A percentile compares a stretch with the other conserved stretches of the same genome.
Evolutionary conservation across 2,113 vertebrate genomes (phyloP).

Genomic region (Xiphophorus maculatus): DNA sequence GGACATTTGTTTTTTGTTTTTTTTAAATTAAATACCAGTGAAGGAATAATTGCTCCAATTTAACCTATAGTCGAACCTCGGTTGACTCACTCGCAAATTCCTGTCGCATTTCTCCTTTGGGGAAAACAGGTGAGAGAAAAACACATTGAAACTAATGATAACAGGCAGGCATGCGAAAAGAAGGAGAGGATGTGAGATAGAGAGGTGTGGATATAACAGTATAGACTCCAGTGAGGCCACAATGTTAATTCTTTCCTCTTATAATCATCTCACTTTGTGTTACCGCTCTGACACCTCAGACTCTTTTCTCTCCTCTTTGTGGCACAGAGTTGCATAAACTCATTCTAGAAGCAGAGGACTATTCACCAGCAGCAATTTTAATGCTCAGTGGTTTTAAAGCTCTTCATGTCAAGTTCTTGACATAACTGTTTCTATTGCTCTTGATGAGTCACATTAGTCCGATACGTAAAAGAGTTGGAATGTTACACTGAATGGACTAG

Average conservation of each 20-base stretch:
- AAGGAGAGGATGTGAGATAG: constrained; percentile 13
- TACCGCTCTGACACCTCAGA: constrained; percentile 24
- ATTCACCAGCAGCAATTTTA: constrained; percentile 26
- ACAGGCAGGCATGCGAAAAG: constrained; percentile 20
- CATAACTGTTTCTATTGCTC: constrained; percentile 29
- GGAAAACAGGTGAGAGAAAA: constrained; percentile 14
- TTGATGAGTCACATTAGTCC: constrained; percentile 4
- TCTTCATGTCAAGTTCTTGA: constrained; percentile 22
- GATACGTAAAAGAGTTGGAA: constrained; percentile 15
- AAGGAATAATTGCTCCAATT: background rate
- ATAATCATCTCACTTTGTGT: constrained; percentile 40
- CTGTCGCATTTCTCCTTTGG: background rate
- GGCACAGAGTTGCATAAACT: background rate
- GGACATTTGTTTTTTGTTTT: background rate
- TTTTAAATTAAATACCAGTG: background rate
- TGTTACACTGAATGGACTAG: constrained; percentile 46
- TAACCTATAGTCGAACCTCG: background rate
- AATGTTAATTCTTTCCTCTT: constrained; percentile 22
- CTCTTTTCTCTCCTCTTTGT: background rate
- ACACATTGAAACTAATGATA: constrained; percentile 2
- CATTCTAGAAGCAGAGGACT: constrained; percentile 15
- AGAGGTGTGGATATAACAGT: constrained; percentile 35
- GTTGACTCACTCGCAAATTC: background rate
- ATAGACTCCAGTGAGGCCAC: constrained; percentile 1
- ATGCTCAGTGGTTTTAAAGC: constrained; percentile 16